Evolutionary conservation across 2,888 invertebrate species (phyloP).

Genomic region (Halocaridina rubra): DNA sequence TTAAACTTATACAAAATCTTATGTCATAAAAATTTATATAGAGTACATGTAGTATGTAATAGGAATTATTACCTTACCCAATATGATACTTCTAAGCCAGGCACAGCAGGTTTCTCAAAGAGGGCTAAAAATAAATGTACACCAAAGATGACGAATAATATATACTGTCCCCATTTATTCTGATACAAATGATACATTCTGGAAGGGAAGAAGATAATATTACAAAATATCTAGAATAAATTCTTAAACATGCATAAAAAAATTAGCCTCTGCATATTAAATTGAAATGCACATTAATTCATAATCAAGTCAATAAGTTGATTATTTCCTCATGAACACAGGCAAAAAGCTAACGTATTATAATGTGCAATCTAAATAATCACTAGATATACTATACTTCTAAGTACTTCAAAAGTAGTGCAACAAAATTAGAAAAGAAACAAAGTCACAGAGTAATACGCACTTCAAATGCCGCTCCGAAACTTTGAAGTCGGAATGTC

Average conservation of each 20-base stretch:
- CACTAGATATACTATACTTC: no score
- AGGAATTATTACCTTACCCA: slow-evolving; percentile 60
- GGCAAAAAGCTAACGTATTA: no score
- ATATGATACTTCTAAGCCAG: slow-evolving; percentile 32
- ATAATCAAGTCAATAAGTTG: no score
- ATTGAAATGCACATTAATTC: no score
- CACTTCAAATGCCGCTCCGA: slow-evolving; percentile 57
- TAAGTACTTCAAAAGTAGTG: background rate
- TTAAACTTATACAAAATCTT: no score
- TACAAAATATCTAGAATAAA: no score
- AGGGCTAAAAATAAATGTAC: slow-evolving; percentile 52
- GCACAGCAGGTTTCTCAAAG: slow-evolving; percentile 59
- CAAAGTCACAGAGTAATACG: background rate
- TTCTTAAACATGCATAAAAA: no score
- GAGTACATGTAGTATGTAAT: no score
- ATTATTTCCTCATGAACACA: no score
- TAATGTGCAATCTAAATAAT: no score
- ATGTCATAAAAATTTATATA: no score
- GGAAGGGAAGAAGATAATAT: background rate
- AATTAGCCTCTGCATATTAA: no score
- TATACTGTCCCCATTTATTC: slow-evolving; percentile 25
- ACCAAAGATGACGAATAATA: slow-evolving; percentile 35
- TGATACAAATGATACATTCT: slow-evolving; percentile 60
- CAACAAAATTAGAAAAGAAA: background rate
- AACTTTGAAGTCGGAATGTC: slow-evolving; percentile 52